Percentiles rank a stretch among this genome's conserved stretches.
phyloP scores from a whole-genome alignment of 2,797 vertebrate genomes.

The Euphonia xanthogaster region DNA sequence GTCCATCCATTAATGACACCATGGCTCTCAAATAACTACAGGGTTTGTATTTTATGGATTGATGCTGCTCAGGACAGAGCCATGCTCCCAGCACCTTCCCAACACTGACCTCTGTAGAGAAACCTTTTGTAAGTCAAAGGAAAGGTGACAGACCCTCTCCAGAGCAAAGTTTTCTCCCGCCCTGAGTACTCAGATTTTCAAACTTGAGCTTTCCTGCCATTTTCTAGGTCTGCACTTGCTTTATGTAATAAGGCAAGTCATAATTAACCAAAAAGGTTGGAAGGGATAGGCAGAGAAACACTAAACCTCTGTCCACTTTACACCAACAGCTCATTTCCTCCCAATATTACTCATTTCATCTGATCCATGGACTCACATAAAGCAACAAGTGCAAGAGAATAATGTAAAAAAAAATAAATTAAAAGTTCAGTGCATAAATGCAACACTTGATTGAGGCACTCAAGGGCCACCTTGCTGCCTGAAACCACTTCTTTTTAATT shows the following conservation, averaged over 20 bases:
- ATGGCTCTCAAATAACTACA: not conserved
- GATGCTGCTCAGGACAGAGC: fast-evolving
- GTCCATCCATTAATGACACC: not conserved
- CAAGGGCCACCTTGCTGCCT: not conserved
- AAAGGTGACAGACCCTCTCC: not conserved
- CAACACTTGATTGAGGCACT: not conserved
- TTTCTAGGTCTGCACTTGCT: not conserved
- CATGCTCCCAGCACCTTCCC: not conserved
- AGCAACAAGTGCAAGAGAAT: not conserved
- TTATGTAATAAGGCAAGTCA: not conserved
- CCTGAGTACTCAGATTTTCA: not conserved
- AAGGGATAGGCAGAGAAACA: not conserved
- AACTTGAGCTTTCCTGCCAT: not conserved
- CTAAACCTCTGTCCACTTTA: not conserved
- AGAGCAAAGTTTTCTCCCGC: not conserved
- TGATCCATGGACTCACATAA: not conserved
- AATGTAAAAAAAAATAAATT: not conserved
- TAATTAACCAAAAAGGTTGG: too few species aligned
- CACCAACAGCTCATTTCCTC: not conserved
- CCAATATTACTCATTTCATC: not conserved
- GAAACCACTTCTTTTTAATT: not conserved
- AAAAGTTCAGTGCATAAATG: not conserved
- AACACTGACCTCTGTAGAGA: not conserved
- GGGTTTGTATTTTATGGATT: not conserved
- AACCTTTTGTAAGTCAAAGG: not conserved